Evolutionary conservation across 2,113 vertebrate species (phyloP).

Genomic region (Prolemur simus): DNA sequence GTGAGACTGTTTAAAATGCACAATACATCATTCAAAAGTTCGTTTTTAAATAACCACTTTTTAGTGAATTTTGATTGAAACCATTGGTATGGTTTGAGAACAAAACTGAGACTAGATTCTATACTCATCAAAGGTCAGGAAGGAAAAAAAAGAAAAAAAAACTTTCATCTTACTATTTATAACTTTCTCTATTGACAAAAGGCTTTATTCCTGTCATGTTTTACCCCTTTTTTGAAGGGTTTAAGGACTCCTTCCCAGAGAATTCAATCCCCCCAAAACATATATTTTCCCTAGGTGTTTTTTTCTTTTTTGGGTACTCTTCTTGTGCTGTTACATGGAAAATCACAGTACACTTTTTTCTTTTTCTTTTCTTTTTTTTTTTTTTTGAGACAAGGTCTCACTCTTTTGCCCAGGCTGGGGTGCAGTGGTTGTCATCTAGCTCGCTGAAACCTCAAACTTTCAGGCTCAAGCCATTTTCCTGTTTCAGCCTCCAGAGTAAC

Average conservation of each 20-base stretch:
- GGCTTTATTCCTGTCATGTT: background rate
- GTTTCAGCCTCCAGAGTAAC: no score
- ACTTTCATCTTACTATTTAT: background rate
- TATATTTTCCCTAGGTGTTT: background rate
- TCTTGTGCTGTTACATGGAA: background rate
- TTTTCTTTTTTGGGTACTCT: background rate
- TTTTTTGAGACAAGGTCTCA: no score
- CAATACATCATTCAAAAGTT: slow-evolving; percentile 19
- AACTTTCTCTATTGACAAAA: background rate
- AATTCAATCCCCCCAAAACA: background rate
- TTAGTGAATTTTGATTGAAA: slow-evolving; percentile 58
- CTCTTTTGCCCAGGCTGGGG: no score
- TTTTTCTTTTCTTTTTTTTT: no score
- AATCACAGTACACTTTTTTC: background rate
- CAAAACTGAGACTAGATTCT: slow-evolving; percentile 5
- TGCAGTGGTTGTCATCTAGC: no score
- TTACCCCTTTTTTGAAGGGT: background rate
- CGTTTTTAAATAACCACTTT: slow-evolving; percentile 37
- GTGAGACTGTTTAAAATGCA: slow-evolving; percentile 7
- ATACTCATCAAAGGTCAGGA: background rate
- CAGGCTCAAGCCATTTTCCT: no score
- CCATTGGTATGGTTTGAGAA: background rate
- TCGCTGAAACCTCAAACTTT: no score
- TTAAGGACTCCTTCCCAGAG: background rate
- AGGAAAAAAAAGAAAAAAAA: background rate